Percentiles rank a stretch among this genome's conserved stretches.
Conservation (phyloP, 2,888 invertebrate species). For the Harpagoxenus sublaevis region DNA sequence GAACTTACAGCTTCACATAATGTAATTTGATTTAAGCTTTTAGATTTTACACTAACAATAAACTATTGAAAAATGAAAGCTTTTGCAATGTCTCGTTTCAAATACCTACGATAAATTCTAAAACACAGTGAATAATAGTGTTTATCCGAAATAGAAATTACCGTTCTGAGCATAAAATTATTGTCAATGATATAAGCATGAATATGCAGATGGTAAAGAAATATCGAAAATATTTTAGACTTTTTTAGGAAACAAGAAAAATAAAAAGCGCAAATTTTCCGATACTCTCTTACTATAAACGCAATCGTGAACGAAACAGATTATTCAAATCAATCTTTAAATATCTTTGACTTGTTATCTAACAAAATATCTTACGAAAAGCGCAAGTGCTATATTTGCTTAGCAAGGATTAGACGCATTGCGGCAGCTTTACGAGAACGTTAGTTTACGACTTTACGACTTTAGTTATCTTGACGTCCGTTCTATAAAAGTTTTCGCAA, state of each 20-base stretch:
- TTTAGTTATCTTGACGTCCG: slow-evolving; percentile 15
- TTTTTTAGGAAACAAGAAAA: not conserved
- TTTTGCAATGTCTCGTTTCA: not conserved
- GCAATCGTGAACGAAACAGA: not conserved
- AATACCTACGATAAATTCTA: not conserved
- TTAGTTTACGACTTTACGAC: not conserved
- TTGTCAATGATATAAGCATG: not conserved
- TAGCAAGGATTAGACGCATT: slow-evolving; percentile 24
- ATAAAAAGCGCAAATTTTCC: not conserved
- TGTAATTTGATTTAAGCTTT: not conserved
- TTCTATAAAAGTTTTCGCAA: slow-evolving; percentile 43
- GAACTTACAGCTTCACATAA: not conserved
- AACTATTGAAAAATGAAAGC: too few species aligned
- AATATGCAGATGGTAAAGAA: not conserved
- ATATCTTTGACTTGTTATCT: not conserved
- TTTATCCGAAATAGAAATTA: slow-evolving; percentile 4
- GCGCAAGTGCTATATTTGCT: not conserved
- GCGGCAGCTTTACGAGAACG: slow-evolving; percentile 13
- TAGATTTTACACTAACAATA: not conserved
- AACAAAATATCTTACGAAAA: not conserved
- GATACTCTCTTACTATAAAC: not conserved
- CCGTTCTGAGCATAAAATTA: not conserved
- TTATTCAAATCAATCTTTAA: not conserved
- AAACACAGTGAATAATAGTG: not conserved
- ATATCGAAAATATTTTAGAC: not conserved